Evolutionary conservation across 2,888 invertebrate species (phyloP).

Genomic region (Eilema caniola): DNA sequence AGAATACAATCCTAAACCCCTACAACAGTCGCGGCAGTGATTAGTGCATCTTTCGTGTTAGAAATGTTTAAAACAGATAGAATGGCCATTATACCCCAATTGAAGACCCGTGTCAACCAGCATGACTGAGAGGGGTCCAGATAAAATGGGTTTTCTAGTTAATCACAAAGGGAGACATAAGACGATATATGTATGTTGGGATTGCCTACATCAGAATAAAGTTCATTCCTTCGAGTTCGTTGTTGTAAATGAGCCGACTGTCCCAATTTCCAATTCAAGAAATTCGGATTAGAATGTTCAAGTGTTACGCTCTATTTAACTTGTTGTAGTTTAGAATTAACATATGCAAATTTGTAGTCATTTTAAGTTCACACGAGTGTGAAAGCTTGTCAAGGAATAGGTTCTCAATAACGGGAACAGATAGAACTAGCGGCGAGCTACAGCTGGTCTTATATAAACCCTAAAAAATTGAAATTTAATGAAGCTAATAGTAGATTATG

Average conservation of each 20-base stretch:
- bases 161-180: neutral
- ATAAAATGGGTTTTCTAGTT: neutral
- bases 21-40: neutral
- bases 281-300: slow-evolving; percentile 31
- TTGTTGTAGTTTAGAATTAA: slow-evolving; percentile 30
- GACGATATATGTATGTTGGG: neutral
- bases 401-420: no score
- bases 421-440: no score
- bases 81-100: neutral
- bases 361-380: neutral
- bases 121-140: neutral
- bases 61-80: neutral
- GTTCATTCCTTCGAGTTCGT: neutral
- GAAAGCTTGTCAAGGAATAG: no score
- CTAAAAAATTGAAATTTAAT: no score
- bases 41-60: neutral
- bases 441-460: no score
- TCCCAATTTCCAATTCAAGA: slow-evolving; percentile 41
- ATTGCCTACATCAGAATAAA: neutral
- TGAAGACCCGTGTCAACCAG: neutral
- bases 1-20: no score
- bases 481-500: no score
- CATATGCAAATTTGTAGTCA: slow-evolving; percentile 4
- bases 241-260: slow-evolving; percentile 6
- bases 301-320: slow-evolving; percentile 25